Evolutionary conservation across 2,888 invertebrate species (phyloP).

Genomic region (Anarsia innoxiella): DNA sequence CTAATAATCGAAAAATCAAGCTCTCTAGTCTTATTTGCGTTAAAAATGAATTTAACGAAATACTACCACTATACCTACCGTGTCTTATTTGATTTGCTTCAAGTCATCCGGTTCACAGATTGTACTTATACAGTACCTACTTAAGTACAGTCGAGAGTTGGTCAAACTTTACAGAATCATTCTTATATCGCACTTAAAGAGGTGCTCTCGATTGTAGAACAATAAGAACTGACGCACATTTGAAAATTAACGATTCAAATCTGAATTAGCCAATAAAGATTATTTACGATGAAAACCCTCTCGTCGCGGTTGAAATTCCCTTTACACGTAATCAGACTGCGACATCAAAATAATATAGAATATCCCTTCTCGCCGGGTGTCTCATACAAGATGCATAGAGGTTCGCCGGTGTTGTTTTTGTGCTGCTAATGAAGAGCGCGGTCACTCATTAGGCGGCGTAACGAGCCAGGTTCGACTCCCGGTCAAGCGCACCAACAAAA

Average conservation of each 20-base stretch:
- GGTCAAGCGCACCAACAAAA: slow-evolving; percentile 10
- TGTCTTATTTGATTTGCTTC: no score
- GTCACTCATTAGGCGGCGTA: slow-evolving; percentile 50
- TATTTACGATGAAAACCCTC: not conserved
- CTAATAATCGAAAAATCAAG: not conserved
- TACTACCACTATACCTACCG: no score
- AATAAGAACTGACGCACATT: no score
- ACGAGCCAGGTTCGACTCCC: slow-evolving; percentile 35
- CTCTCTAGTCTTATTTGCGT: no score
- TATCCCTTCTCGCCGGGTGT: slow-evolving; percentile 35
- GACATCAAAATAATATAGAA: slow-evolving; percentile 26
- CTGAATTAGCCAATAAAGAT: not conserved
- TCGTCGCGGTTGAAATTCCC: not conserved
- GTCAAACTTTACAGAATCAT: no score
- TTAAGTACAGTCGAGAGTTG: no score
- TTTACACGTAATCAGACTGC: not conserved
- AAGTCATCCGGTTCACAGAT: no score
- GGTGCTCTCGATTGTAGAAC: no score
- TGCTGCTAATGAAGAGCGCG: slow-evolving; percentile 56
- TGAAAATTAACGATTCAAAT: not conserved
- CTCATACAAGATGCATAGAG: slow-evolving; percentile 70
- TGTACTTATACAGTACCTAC: no score
- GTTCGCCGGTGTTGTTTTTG: slow-evolving; percentile 40
- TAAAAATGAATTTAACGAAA: no score
- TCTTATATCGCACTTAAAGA: no score